Evolutionary conservation across 1,140 invertebrate species (phyloP), one percentile per base, ranked within the genome.

Genomic region (Manduca sexta): DNA sequence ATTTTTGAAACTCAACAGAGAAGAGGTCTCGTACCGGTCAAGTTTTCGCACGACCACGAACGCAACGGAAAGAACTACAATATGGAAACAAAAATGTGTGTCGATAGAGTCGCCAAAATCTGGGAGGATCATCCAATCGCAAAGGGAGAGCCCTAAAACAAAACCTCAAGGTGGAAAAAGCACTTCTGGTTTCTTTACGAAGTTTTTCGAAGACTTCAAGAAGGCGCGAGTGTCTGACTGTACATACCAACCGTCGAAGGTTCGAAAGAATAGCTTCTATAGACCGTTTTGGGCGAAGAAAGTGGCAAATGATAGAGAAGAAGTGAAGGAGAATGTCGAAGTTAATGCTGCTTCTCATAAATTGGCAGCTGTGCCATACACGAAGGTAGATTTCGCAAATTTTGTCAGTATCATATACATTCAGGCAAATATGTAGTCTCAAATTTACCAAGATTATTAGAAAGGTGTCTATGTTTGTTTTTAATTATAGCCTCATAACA

Each of bases 231-330:
- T 80, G 2, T 69, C 71, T 0, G 73, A 83, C 55, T 74, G 64
- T 17, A 63, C 68, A 13, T 74, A 78, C 35, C 56, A 74, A 52
- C 61, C 64, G 26, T 57, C 74, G 1, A 71, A 62, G 40, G 59
- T 78, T 3, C 49, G 77, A 31, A 52, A 54, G 30, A 49, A 73
- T 15, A 77, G 67, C 43, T 58, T 60, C n/a, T 79, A 78, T 47
- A 74, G 69, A 63, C 74, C 75, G 2, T 79, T 79, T 47, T 80
- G 74, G 79, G 71, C 76, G 0, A 71, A 68, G 0, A 83, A 61
- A 64, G 56, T 69, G 5, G 45, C 50, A 6, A 46, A 63, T 11
- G 26, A 51, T 16, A 45, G 52, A 15, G 14, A 44, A 40, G 55
- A 42, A 30, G 35, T 42, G 17, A 33, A 56, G 4, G 60, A 68